Evolutionary conservation across 2,888 invertebrate species (phyloP).

Genomic region (Corbicula japonica): DNA sequence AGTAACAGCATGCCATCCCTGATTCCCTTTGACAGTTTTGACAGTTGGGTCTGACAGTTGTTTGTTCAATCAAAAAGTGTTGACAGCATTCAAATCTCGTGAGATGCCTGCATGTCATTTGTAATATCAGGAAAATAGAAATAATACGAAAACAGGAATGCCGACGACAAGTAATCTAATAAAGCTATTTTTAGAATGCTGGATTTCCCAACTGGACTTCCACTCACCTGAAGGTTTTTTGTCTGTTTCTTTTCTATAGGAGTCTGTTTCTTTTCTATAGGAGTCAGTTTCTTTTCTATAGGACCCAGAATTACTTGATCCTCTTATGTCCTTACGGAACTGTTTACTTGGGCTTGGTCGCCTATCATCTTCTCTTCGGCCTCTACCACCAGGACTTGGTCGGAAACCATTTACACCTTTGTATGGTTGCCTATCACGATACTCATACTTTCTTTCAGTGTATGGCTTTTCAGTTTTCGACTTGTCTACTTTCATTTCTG

Average conservation of each 20-base stretch:
- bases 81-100: too few species aligned
- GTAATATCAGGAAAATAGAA: too few species aligned
- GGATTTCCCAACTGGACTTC: too few species aligned
- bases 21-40: too few species aligned
- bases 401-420: conserved; percentile 59
- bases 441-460: conserved; percentile 52
- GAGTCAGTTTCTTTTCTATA: conserved; percentile 48
- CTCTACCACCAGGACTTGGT: conserved; percentile 56
- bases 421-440: conserved; percentile 42
- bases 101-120: too few species aligned
- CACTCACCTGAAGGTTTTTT: not conserved
- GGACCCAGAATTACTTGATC: conserved; percentile 27
- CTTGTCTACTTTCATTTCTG: conserved; percentile 55
- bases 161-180: too few species aligned
- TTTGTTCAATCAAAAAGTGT: too few species aligned
- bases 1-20: too few species aligned
- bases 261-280: conserved; percentile 18
- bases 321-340: conserved; percentile 44
- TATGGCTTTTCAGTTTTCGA: conserved; percentile 58
- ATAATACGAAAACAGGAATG: too few species aligned
- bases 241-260: conserved; percentile 18
- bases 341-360: conserved; percentile 60
- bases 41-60: too few species aligned
- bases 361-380: conserved; percentile 70
- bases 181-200: too few species aligned